phyloP scores from a whole-genome alignment of 2,888 invertebrate species.

The Crossocerus cetratus region DNA sequence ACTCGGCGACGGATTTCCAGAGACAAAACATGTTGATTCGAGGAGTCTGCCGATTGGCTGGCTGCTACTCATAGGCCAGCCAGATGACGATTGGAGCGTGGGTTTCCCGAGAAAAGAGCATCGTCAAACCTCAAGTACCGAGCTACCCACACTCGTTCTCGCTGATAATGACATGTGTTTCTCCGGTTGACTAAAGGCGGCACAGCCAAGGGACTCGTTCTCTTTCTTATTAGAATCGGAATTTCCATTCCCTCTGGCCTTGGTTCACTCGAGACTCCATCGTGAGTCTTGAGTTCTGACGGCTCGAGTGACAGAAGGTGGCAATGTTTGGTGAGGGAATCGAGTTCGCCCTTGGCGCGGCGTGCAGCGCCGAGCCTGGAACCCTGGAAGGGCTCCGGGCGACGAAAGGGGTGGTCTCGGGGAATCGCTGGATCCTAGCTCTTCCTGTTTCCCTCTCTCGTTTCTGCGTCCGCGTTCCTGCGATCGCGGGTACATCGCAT shows the following conservation, averaged over 20 bases:
- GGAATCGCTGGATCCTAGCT: not conserved
- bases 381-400: slow-evolving; percentile 7
- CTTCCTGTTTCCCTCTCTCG: slow-evolving; percentile 31
- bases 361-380: not conserved
- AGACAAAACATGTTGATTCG: not conserved
- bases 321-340: not conserved
- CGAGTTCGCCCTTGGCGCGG: not conserved
- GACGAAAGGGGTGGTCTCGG: not conserved
- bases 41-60: not conserved
- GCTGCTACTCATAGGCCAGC: not conserved
- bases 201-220: not conserved
- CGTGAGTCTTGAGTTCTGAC: not conserved
- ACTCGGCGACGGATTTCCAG: not conserved
- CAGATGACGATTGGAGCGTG: slow-evolving; percentile 22
- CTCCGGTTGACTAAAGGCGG: not conserved
- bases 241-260: too few relatives aligned
- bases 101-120: slow-evolving; percentile 22
- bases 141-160: not conserved
- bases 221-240: not conserved
- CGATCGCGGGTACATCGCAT: slow-evolving; percentile 53
- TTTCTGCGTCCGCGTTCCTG: slow-evolving; percentile 25
- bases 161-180: not conserved
- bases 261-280: too few relatives aligned
- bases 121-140: not conserved
- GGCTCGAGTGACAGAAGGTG: not conserved